These are phyloP conservation scores for Microtus pennsylvanicus DNA, from an alignment of 2,113 vertebrate genomes.

Conservation along the genomic window DNA sequence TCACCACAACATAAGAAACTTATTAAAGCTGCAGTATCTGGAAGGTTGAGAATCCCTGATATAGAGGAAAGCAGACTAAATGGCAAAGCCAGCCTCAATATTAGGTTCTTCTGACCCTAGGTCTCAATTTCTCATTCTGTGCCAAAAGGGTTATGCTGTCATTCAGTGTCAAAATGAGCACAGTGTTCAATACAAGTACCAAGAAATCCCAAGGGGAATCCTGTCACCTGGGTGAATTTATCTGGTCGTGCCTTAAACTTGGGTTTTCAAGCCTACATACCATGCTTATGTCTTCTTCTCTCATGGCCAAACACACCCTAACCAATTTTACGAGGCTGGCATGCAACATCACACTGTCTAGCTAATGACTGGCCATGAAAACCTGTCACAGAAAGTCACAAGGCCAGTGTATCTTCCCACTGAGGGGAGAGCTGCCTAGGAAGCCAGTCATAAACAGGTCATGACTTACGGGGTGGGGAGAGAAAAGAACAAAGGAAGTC, in stretches of 20 bases:
- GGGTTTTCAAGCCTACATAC: not conserved
- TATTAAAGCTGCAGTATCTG: not conserved
- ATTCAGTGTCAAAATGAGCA: not conserved
- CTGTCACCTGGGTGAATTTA: no score
- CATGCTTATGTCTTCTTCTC: not conserved
- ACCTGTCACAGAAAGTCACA: not conserved
- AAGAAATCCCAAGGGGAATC: not conserved
- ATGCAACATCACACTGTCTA: not conserved
- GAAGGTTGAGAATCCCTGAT: not conserved
- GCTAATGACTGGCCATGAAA: not conserved
- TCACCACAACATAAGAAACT: not conserved
- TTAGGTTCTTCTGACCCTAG: not conserved
- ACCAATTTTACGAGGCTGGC: not conserved
- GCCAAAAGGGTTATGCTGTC: no score
- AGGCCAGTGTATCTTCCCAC: no score
- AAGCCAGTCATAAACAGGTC: not conserved
- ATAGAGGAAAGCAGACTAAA: not conserved
- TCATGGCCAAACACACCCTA: not conserved
- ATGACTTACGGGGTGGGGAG: not conserved
- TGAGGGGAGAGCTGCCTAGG: not conserved
- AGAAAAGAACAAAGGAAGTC: not conserved
- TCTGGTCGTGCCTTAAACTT: not conserved
- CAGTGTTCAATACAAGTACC: not conserved
- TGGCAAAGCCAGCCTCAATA: not conserved
- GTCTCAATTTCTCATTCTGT: no score